These are phyloP conservation scores for Ladona fulva DNA, from an alignment of 1,140 invertebrate species.

Conservation along the genomic window DNA sequence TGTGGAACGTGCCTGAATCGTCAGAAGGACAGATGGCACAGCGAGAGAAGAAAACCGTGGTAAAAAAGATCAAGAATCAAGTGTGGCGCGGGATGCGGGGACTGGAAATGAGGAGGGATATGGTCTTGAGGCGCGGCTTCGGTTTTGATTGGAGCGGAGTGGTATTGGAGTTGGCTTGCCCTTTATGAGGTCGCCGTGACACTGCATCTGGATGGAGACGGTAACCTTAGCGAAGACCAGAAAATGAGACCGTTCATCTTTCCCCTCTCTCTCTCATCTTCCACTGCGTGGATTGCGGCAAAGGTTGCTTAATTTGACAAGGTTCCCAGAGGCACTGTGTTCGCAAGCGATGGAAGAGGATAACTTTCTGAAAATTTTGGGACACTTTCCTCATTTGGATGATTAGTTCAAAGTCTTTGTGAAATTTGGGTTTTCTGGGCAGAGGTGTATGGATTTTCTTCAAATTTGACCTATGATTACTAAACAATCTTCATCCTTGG, in stretches of 20 bases:
- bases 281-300: neutral
- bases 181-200: neutral
- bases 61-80: no score
- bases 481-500: no score
- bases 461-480: no score
- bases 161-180: neutral
- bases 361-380: neutral
- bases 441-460: no score
- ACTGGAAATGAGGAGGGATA: neutral
- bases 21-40: neutral
- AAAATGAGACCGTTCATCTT: neutral
- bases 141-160: neutral
- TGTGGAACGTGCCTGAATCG: neutral
- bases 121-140: neutral
- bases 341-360: neutral
- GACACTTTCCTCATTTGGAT: no score
- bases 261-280: no score
- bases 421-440: no score
- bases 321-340: neutral
- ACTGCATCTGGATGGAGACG: neutral
- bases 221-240: neutral
- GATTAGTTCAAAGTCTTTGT: no score
- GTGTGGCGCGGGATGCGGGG: neutral
- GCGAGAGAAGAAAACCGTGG: neutral
- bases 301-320: neutral